These are phyloP conservation scores for Adelges cooleyi DNA, from an alignment of 1,140 invertebrate genomes.

Conservation along the genomic window DNA sequence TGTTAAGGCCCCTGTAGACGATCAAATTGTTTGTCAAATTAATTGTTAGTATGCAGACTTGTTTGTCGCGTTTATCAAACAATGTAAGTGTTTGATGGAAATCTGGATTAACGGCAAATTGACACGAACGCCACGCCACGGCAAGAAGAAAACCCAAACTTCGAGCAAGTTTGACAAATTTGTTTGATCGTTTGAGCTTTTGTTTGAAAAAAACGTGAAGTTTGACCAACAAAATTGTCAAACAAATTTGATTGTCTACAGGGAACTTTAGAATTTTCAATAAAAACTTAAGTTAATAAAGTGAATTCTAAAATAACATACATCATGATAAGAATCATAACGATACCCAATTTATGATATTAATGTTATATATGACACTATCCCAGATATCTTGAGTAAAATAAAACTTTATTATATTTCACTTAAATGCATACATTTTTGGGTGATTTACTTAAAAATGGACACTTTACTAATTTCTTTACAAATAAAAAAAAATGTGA, in stretches of 20 bases:
- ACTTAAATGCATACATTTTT: too few species aligned
- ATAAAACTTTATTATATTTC: too few species aligned
- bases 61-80: neutral
- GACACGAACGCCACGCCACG: neutral
- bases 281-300: too few species aligned
- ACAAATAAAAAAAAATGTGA: too few species aligned
- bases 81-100: neutral
- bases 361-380: too few species aligned
- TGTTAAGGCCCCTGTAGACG: too few species aligned
- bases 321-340: too few species aligned
- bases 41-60: neutral
- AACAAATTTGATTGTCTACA: slow-evolving; percentile 1
- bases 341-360: too few species aligned
- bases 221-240: neutral
- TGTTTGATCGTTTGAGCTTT: neutral
- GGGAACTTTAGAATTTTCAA: neutral
- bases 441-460: too few species aligned
- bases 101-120: neutral
- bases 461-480: too few species aligned
- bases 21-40: neutral
- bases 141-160: neutral
- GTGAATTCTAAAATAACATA: too few species aligned
- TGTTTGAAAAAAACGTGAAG: neutral
- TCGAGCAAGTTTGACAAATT: neutral
- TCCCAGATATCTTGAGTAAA: too few species aligned